Percentiles rank a stretch among this genome's conserved stretches.
phyloP scores from a whole-genome alignment of 1,140 invertebrate genomes.

The Drosophila gunungcola region DNA sequence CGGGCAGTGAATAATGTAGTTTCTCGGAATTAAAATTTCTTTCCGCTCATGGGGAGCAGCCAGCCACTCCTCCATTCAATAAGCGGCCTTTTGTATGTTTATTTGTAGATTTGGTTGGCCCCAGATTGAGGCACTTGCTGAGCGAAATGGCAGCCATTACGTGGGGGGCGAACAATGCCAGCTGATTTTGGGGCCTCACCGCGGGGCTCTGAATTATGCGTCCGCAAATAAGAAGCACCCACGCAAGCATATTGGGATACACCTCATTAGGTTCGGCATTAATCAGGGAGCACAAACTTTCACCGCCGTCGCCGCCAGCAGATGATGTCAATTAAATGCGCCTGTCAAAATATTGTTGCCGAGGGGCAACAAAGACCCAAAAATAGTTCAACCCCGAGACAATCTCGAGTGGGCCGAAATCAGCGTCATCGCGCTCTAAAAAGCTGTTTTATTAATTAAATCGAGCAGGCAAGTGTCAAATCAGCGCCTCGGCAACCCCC shows the following conservation, averaged over 20 bases:
- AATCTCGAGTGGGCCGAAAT: slow-evolving; percentile 39
- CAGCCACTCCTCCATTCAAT: slow-evolving; percentile 30
- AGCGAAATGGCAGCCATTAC: slow-evolving; percentile 65
- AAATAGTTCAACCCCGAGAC: slow-evolving; percentile 51
- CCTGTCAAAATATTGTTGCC: slow-evolving; percentile 58
- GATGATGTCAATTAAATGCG: slow-evolving; percentile 66
- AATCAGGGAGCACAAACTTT: slow-evolving; percentile 54
- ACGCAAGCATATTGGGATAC: slow-evolving; percentile 49
- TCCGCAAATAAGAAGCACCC: slow-evolving; percentile 51
- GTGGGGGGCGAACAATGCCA: slow-evolving; percentile 47
- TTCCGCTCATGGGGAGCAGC: neutral
- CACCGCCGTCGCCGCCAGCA: slow-evolving; percentile 1
- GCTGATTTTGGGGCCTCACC: slow-evolving; percentile 46
- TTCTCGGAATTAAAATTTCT: slow-evolving; percentile 51
- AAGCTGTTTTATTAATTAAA: slow-evolving; percentile 80
- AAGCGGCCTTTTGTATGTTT: slow-evolving; percentile 35
- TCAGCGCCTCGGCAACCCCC: slow-evolving; percentile 40
- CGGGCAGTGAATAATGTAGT: slow-evolving; percentile 54
- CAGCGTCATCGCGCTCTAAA: slow-evolving; percentile 73
- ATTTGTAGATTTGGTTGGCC: slow-evolving; percentile 37
- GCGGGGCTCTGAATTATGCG: slow-evolving; percentile 38
- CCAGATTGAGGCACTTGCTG: slow-evolving; percentile 33
- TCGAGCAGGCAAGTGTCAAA: slow-evolving; percentile 79
- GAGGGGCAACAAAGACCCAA: neutral
- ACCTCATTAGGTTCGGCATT: slow-evolving; percentile 74